phyloP scores from a whole-genome alignment of 2,797 vertebrate genomes.

The Rhinoraja longicauda region DNA sequence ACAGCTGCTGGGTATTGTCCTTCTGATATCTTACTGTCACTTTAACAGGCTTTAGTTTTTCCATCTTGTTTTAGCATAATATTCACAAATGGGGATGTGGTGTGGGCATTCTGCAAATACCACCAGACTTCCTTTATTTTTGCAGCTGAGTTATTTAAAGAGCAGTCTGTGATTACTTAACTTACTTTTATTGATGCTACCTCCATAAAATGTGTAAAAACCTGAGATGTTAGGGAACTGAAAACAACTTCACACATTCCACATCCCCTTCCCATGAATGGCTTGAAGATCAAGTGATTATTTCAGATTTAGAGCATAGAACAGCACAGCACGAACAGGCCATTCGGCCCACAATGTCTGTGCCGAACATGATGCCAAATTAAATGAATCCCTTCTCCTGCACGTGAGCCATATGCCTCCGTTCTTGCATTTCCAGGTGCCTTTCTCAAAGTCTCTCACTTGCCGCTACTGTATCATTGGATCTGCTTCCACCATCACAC shows the following conservation, averaged over 20 bases:
- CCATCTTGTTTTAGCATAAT: slow-evolving; percentile 25
- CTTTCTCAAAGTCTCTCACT: too few species aligned
- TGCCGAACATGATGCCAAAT: too few species aligned
- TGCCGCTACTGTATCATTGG: too few species aligned
- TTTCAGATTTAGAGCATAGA: too few species aligned
- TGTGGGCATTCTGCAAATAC: slow-evolving; percentile 28
- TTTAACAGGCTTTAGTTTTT: slow-evolving; percentile 21
- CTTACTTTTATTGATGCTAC: slow-evolving; percentile 21
- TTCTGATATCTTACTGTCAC: slow-evolving; percentile 22
- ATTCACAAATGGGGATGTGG: slow-evolving; percentile 34
- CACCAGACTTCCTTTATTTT: slow-evolving; percentile 37
- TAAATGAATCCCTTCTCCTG: too few species aligned
- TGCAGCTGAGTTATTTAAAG: slow-evolving; percentile 38
- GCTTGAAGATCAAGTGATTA: not conserved
- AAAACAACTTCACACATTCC: not conserved
- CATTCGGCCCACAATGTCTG: too few species aligned
- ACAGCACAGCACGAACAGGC: too few species aligned
- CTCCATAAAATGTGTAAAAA: slow-evolving; percentile 7
- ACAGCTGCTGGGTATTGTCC: slow-evolving; percentile 54
- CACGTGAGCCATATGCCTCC: too few species aligned
- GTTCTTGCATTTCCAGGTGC: too few species aligned
- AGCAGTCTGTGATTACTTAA: slow-evolving; percentile 19
- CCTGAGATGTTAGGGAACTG: too few species aligned
- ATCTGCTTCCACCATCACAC: too few species aligned
- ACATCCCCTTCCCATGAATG: not conserved